Evolutionary conservation across 2,113 vertebrate species (phyloP).

Genomic region (Perca flavescens): DNA sequence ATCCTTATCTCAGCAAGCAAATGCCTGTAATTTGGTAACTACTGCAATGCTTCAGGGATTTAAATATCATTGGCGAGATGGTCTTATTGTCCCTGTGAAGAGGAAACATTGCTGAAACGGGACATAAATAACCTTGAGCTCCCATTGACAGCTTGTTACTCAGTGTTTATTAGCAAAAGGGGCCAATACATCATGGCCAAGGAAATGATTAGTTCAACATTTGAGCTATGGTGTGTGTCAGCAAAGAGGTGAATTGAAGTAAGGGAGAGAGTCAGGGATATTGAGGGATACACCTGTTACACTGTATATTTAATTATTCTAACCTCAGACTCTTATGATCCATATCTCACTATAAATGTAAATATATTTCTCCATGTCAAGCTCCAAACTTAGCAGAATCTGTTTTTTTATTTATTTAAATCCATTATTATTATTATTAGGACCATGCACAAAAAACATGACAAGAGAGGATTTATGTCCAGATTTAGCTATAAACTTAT

Average conservation of each 20-base stretch:
- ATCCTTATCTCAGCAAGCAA: slow-evolving; percentile 46
- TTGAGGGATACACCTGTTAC: slow-evolving; percentile 18
- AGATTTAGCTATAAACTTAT: too few relatives aligned
- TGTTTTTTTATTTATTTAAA: neutral
- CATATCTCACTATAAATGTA: neutral
- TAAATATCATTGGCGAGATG: slow-evolving; percentile 31
- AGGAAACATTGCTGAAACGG: slow-evolving; percentile 41
- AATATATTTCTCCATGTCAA: neutral
- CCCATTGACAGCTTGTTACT: slow-evolving; percentile 72
- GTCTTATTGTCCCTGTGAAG: slow-evolving; percentile 38
- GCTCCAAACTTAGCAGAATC: neutral
- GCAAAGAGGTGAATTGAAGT: slow-evolving; percentile 20
- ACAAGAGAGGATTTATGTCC: too few relatives aligned
- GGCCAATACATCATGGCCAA: slow-evolving; percentile 67
- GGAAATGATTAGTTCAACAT: slow-evolving; percentile 67
- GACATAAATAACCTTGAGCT: slow-evolving; percentile 69
- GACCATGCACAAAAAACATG: too few relatives aligned
- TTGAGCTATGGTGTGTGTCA: slow-evolving; percentile 54
- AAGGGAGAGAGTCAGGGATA: neutral
- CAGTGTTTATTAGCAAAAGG: slow-evolving; percentile 73
- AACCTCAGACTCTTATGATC: neutral
- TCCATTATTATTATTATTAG: neutral
- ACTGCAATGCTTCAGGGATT: slow-evolving; percentile 22
- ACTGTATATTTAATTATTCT: neutral
- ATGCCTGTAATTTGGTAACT: slow-evolving; percentile 21